Evolutionary conservation across 2,113 vertebrate genomes (phyloP).

Genomic region (Sturnus vulgaris): DNA sequence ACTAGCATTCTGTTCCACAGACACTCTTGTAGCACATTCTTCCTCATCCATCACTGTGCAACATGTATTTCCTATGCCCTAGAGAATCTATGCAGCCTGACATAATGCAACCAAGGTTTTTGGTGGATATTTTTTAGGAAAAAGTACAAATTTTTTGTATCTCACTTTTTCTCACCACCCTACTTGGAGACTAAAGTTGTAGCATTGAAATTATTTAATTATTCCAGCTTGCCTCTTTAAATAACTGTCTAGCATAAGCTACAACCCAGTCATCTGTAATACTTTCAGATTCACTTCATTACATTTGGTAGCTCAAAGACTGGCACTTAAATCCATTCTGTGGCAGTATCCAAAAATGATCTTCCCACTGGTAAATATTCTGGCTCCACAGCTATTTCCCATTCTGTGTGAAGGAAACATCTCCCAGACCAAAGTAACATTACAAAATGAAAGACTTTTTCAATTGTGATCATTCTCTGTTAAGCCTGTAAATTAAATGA

Average conservation of each 20-base stretch:
- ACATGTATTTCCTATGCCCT: not conserved
- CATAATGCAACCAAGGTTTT: not conserved
- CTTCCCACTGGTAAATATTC: not conserved
- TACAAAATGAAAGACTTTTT: not conserved
- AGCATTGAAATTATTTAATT: not conserved
- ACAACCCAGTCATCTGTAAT: not conserved
- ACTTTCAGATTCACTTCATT: not conserved
- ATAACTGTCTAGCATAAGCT: not conserved
- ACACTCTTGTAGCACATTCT: not conserved
- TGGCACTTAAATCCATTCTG: not conserved
- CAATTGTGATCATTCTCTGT: not conserved
- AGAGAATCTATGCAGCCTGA: not conserved
- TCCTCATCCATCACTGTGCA: not conserved
- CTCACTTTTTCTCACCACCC: not conserved
- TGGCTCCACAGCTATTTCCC: not conserved
- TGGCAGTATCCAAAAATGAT: not conserved
- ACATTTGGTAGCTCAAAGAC: not conserved
- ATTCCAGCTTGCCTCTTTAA: not conserved
- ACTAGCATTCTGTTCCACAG: not conserved
- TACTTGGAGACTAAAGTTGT: not conserved
- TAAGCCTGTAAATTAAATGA: not conserved
- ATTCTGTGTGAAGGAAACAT: not conserved
- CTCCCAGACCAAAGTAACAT: not conserved
- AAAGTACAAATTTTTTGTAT: not conserved
- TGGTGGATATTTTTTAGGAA: not conserved